Percentiles rank a stretch among this genome's conserved stretches.
phyloP scores from a whole-genome alignment of 2,113 vertebrate genomes.

The Zosterops lateralis region DNA sequence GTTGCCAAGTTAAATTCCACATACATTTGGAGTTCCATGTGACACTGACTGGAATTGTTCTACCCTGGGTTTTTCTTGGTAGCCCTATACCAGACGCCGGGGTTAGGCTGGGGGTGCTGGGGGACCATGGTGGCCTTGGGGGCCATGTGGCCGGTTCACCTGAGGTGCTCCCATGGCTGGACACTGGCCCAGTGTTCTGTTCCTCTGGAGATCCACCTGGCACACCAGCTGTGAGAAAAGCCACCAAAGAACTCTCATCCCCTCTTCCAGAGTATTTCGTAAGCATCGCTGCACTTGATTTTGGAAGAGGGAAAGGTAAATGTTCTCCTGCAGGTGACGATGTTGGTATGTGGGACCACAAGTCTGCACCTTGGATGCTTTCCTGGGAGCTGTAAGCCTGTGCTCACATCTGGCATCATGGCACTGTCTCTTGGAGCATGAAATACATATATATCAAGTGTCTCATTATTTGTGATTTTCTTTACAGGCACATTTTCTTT shows the following conservation, averaged over 20 bases:
- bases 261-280: background rate
- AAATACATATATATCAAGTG: background rate
- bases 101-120: background rate
- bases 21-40: background rate
- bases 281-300: background rate
- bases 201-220: background rate
- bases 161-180: background rate
- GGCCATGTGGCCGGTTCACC: accelerated
- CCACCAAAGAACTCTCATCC: accelerated
- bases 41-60: background rate
- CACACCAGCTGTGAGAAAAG: background rate
- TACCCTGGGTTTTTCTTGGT: background rate
- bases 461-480: background rate
- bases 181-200: background rate
- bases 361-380: background rate
- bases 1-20: background rate
- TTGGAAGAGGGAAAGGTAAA: background rate
- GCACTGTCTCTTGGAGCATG: background rate
- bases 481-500: background rate
- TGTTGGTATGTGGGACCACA: accelerated
- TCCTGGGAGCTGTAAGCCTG: background rate
- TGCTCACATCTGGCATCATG: background rate
- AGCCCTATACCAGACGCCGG: background rate
- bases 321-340: background rate
- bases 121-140: accelerated